Conservation (phyloP, 2,797 vertebrate species). For the Pangasius djambal region DNA sequence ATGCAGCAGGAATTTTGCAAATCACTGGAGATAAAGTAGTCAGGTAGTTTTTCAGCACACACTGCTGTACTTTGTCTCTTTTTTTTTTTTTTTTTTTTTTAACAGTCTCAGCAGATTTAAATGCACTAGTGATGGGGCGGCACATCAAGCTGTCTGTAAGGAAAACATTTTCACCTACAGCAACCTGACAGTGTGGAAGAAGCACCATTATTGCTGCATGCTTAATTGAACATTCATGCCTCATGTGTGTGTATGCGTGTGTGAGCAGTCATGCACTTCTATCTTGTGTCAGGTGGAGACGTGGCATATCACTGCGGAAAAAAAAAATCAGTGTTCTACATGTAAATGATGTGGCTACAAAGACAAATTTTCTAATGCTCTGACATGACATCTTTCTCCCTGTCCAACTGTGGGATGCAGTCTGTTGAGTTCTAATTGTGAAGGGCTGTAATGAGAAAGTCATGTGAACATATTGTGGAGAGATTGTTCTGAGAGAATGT, state of each 20-base stretch:
- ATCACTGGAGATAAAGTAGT: constrained; percentile 3
- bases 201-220: constrained; percentile 95
- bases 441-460: constrained; percentile 48
- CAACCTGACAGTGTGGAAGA: constrained; percentile 93
- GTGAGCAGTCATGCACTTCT: constrained; percentile 76
- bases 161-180: constrained; percentile 88
- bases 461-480: constrained; percentile 44
- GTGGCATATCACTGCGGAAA: constrained; percentile 78
- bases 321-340: constrained; percentile 91
- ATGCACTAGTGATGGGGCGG: constrained; percentile 82
- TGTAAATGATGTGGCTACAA: constrained; percentile 94
- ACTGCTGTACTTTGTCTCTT: neutral
- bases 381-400: constrained; percentile 88
- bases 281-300: constrained; percentile 92
- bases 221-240: constrained; percentile 90
- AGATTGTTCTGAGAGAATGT: constrained; percentile 25
- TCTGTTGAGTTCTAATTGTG: constrained; percentile 26
- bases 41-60: constrained; percentile 4
- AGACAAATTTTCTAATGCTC: constrained; percentile 93
- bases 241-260: constrained; percentile 52
- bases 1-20: constrained; percentile 4
- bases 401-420: constrained; percentile 67
- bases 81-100: constrained; percentile 53
- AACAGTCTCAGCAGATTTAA: constrained; percentile 94
- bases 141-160: constrained; percentile 87